Evolutionary conservation across 2,797 vertebrate species (phyloP).

Genomic region (Pantherophis alleghaniensis): DNA sequence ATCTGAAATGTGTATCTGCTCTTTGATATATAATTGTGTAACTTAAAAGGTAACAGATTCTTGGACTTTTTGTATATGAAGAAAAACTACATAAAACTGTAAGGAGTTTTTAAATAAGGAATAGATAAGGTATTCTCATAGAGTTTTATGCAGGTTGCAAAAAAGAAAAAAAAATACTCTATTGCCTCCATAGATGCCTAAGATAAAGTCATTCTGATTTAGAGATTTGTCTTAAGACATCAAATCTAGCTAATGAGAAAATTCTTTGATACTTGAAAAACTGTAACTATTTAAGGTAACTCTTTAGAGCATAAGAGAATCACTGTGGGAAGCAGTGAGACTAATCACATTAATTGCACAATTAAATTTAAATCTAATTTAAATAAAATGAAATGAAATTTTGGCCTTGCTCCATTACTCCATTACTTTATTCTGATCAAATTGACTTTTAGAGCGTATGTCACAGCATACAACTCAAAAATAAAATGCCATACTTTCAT

Average conservation of each 20-base stretch:
- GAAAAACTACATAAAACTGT: background rate
- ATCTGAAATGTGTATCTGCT: background rate
- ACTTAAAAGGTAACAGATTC: background rate
- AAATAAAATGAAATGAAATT: background rate
- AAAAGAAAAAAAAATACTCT: background rate
- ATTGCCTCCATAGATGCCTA: background rate
- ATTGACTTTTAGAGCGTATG: background rate
- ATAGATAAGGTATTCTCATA: background rate
- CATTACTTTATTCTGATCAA: background rate
- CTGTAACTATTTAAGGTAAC: background rate
- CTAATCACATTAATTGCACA: background rate
- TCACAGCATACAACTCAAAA: background rate
- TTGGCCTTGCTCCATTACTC: background rate
- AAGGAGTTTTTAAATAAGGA: background rate
- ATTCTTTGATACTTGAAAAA: background rate
- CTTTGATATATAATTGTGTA: background rate
- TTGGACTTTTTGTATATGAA: background rate
- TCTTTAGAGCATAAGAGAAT: background rate
- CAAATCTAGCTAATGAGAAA: background rate
- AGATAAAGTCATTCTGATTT: background rate
- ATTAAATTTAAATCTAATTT: background rate
- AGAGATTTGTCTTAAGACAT: background rate
- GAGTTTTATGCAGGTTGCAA: background rate
- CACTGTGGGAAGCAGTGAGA: background rate
- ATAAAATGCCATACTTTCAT: background rate